Evolutionary conservation across 1,140 invertebrate genomes (phyloP), one percentile per base, ranked within the genome.

Genomic region (Ips typographus): DNA sequence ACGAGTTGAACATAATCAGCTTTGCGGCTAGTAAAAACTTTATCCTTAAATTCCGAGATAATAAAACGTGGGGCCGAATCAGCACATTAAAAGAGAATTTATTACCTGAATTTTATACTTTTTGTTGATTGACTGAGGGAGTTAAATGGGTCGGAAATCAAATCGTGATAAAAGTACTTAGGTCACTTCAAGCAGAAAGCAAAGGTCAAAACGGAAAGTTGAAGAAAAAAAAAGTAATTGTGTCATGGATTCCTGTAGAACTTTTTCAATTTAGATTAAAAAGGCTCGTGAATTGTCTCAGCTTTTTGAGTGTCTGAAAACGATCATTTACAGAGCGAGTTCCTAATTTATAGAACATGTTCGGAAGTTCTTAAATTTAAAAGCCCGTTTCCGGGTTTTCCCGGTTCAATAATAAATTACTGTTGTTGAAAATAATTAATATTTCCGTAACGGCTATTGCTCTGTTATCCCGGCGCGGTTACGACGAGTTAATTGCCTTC

Each of bases 401-500:
- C 39, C 22, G 38, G 7, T 37, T 37, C 4, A 56, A 56, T 56
- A 56, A 56, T 56, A 56, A 56, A 56, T 56, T 56, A 36, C 53
- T 39, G 22, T 37, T 56, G 22, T 56, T 56, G 37, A 40, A 56
- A 56, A 22, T 56, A 56, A 56, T 56, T 56, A 56, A 56, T 56
- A 40, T 56, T 56, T 56, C 53, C 53, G 22, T 36, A 56, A 56
- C 53, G 53, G n/a, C 53, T 56, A 56, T 56, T 56, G 53, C 37
- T 39, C 53, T 39, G 7, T 56, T 56, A 56, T 36, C 2, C 53
- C 7, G 22, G 7, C 38, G n/a, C 53, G 53, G 53, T 56, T 56
- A 3, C 38, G n/a, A 36, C n/a, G 37, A 56, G 53, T 39, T 56
- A 56, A 56, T 56, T 56, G 53, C 53, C 3, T 56, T 56, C 53